Conservation (phyloP, 1,140 invertebrate species). For the Amyelois transitella region DNA sequence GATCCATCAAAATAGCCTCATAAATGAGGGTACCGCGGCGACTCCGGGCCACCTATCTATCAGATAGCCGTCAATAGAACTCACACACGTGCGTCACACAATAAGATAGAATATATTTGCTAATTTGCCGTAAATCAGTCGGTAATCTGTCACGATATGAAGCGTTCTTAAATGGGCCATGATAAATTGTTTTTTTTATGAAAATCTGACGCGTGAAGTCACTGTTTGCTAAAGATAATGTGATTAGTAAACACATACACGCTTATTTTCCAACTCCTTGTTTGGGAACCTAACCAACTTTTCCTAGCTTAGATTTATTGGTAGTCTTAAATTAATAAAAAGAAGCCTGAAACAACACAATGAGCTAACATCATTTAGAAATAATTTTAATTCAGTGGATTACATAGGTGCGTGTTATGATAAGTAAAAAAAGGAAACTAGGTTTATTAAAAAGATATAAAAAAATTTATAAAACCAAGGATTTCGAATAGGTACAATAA, state of each 20-base stretch:
- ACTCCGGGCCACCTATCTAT: constrained; percentile 34
- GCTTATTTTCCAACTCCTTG: neutral
- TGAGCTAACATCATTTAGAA: too few species aligned
- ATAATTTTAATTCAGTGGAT: too few species aligned
- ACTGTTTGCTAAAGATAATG: constrained; percentile 16
- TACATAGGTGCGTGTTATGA: too few species aligned
- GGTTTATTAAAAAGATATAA: too few species aligned
- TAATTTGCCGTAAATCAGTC: constrained; percentile 43
- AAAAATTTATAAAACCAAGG: too few species aligned
- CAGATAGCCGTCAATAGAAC: constrained; percentile 28
- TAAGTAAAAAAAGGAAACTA: too few species aligned
- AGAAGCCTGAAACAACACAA: neutral
- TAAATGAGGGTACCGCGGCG: constrained; percentile 28
- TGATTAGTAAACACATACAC: constrained; percentile 11
- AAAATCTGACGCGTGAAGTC: constrained; percentile 19
- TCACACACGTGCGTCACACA: constrained; percentile 45
- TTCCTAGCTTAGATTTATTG: neutral
- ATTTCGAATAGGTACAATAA: too few species aligned
- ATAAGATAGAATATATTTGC: constrained; percentile 30
- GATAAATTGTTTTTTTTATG: constrained; percentile 31
- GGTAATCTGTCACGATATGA: constrained; percentile 59
- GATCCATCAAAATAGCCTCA: constrained; percentile 32
- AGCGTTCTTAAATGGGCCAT: constrained; percentile 43
- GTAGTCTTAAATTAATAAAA: neutral
- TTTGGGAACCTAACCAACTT: neutral